phyloP scores from a whole-genome alignment of 2,113 vertebrate genomes.

The Eubucco bourcierii region DNA sequence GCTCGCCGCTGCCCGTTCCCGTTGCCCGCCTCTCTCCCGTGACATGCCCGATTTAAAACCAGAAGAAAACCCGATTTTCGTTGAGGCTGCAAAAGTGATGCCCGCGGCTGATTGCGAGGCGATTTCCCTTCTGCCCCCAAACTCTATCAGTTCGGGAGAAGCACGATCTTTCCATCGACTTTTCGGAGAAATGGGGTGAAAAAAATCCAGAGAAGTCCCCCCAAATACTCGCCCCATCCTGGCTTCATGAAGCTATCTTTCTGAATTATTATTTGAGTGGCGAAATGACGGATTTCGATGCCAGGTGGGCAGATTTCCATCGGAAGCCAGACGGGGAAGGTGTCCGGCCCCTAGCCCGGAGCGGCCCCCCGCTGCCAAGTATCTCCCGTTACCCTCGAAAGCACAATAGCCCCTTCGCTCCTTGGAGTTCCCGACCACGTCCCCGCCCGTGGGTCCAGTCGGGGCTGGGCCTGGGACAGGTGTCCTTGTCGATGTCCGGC shows the following conservation, averaged over 20 bases:
- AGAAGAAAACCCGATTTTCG: neutral
- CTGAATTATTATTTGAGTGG: neutral
- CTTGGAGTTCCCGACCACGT: neutral
- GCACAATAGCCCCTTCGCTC: accelerated
- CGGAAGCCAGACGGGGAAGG: neutral
- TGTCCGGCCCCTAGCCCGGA: too few species aligned
- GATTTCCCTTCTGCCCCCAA: neutral
- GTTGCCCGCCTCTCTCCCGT: too few species aligned
- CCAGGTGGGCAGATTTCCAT: neutral
- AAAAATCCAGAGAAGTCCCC: neutral
- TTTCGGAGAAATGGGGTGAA: accelerated
- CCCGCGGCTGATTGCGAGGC: neutral
- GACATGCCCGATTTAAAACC: accelerated
- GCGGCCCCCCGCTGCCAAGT: neutral
- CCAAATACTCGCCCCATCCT: neutral
- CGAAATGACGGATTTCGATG: neutral
- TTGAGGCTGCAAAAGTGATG: neutral
- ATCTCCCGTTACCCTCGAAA: neutral
- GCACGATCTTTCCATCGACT: neutral
- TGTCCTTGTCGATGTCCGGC: neutral
- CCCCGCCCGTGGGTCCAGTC: neutral
- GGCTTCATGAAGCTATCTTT: neutral
- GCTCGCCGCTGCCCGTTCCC: too few species aligned
- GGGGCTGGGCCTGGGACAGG: neutral
- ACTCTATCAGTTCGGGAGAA: neutral